phyloP scores from a whole-genome alignment of 2,113 vertebrate species.

The Pithys albifrons region DNA sequence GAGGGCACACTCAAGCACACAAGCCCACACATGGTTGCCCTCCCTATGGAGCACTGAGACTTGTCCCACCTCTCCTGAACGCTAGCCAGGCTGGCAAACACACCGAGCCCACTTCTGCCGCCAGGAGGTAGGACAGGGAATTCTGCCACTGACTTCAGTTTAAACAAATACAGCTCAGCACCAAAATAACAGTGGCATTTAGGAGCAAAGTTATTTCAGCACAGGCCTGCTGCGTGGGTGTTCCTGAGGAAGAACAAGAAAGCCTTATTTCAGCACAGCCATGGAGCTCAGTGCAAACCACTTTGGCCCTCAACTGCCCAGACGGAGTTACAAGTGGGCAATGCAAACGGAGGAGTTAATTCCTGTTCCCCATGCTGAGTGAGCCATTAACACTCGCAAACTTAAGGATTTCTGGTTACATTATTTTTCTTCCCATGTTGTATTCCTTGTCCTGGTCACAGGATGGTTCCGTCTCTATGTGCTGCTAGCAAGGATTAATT shows the following conservation, averaged over 20 bases:
- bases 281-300: background rate
- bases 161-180: background rate
- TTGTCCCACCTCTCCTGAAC: background rate
- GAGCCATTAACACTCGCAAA: background rate
- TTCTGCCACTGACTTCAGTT: background rate
- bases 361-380: background rate
- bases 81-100: background rate
- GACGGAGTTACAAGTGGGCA: background rate
- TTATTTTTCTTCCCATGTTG: background rate
- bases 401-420: background rate
- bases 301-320: fast-evolving
- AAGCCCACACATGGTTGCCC: background rate
- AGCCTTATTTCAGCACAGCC: conserved; percentile 32
- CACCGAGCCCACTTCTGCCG: background rate
- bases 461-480: background rate
- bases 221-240: background rate
- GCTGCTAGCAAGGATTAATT: background rate
- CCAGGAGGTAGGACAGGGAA: background rate
- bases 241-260: conserved; percentile 41
- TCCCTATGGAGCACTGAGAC: background rate
- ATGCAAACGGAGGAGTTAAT: background rate
- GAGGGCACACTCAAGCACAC: background rate
- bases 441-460: background rate
- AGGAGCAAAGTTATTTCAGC: conserved; percentile 34
- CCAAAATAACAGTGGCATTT: background rate